A percentile compares a stretch with the other conserved stretches of the same genome.
These are phyloP conservation scores for Aromia moschata DNA, from an alignment of 2,888 invertebrate species.

Conservation along the genomic window DNA sequence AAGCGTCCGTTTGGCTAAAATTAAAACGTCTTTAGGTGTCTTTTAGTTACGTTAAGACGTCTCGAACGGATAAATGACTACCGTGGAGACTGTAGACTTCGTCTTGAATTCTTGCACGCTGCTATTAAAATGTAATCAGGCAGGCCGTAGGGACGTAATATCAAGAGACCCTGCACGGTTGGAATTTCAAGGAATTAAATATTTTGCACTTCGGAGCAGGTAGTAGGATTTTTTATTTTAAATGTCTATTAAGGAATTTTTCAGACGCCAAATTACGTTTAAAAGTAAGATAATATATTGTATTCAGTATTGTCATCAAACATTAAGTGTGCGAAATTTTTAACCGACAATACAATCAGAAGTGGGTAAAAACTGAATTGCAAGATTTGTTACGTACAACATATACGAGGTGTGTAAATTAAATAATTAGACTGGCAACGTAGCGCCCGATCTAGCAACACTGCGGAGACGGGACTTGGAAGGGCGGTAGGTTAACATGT, in stretches of 20 bases:
- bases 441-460: no score
- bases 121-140: constrained; percentile 56
- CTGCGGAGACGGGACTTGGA: no score
- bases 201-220: constrained; percentile 16
- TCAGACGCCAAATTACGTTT: no score
- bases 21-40: constrained; percentile 55
- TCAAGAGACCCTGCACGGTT: background rate
- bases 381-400: no score
- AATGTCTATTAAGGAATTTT: background rate
- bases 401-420: no score
- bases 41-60: constrained; percentile 47
- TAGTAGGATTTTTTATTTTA: background rate
- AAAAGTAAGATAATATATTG: no score
- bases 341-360: no score
- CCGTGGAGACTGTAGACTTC: constrained; percentile 49
- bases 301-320: no score
- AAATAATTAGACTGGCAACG: no score
- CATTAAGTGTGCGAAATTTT: no score
- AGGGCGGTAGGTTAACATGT: no score
- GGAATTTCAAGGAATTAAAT: constrained; percentile 9
- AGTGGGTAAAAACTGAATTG: no score
- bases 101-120: constrained; percentile 43
- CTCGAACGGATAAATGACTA: constrained; percentile 53
- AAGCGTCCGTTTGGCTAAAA: constrained; percentile 45
- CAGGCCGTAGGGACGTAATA: background rate